Conservation (phyloP, 2,888 invertebrate genomes). For the Argyra leucocephala region DNA sequence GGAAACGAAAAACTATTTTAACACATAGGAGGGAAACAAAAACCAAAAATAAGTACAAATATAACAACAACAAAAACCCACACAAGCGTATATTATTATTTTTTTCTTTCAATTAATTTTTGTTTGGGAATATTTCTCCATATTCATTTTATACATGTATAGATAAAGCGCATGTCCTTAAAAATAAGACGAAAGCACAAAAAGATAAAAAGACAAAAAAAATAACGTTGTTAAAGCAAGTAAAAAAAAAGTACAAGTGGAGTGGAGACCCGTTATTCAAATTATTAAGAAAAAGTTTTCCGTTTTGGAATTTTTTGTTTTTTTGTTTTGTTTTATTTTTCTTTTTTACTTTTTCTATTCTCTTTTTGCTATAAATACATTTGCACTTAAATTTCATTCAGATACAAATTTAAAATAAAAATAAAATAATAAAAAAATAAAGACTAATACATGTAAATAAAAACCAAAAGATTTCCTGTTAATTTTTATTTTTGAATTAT, state of each 20-base stretch:
- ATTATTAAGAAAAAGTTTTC: background rate
- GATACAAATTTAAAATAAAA: background rate
- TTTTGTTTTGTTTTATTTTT: no score
- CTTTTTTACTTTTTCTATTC: background rate
- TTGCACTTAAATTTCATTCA: background rate
- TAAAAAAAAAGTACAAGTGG: background rate
- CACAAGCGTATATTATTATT: conserved; percentile 1
- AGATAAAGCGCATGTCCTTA: background rate
- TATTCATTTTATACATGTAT: background rate
- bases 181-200: no score
- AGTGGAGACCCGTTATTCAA: background rate
- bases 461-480: conserved; percentile 3
- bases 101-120: background rate
- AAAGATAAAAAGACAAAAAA: background rate
- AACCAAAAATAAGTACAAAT: no score
- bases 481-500: background rate
- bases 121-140: background rate
- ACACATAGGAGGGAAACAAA: no score
- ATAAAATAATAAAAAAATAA: background rate
- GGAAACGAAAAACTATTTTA: no score
- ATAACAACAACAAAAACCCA: background rate
- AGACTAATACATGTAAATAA: background rate
- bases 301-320: no score
- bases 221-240: no score
- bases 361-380: background rate